Conservation (phyloP, 2,888 invertebrate species). For the Epinotia nisella region DNA sequence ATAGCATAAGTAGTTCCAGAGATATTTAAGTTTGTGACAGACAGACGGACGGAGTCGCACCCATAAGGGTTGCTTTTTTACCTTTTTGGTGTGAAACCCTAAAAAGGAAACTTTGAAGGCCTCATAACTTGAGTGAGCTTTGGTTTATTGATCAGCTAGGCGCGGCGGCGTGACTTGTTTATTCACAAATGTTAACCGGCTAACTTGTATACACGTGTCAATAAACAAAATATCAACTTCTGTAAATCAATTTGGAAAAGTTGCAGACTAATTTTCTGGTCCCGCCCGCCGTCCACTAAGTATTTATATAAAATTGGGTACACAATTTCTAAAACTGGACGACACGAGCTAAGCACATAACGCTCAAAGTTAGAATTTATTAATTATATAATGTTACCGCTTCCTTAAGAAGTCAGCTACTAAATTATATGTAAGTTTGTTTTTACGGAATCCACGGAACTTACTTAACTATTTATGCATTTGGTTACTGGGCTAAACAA, state of each 20-base stretch:
- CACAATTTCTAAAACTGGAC: constrained; percentile 5
- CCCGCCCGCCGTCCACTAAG: background rate
- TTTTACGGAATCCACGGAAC: constrained; percentile 9
- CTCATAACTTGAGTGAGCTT: constrained; percentile 52
- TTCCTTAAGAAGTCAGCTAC: constrained; percentile 28
- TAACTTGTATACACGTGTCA: constrained; percentile 22
- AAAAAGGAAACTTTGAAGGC: constrained; percentile 55
- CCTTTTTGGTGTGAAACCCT: no score
- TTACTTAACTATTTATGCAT: constrained; percentile 14
- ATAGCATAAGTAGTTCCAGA: no score
- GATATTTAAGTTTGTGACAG: no score
- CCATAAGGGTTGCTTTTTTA: no score
- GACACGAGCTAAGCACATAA: constrained; percentile 7
- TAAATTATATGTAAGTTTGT: constrained; percentile 7
- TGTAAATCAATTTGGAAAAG: background rate
- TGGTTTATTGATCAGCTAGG: constrained; percentile 57
- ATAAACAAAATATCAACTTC: constrained; percentile 10
- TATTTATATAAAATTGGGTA: constrained; percentile 5
- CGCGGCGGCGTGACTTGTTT: constrained; percentile 45
- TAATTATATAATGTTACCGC: constrained; percentile 16
- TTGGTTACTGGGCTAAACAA: constrained; percentile 15
- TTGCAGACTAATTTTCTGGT: background rate
- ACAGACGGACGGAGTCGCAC: no score
- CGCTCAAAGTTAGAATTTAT: constrained; percentile 9
- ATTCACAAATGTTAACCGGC: constrained; percentile 30